These are phyloP conservation scores for Macrochelys suwanniensis DNA, from an alignment of 2,797 vertebrate genomes.

Conservation along the genomic window DNA sequence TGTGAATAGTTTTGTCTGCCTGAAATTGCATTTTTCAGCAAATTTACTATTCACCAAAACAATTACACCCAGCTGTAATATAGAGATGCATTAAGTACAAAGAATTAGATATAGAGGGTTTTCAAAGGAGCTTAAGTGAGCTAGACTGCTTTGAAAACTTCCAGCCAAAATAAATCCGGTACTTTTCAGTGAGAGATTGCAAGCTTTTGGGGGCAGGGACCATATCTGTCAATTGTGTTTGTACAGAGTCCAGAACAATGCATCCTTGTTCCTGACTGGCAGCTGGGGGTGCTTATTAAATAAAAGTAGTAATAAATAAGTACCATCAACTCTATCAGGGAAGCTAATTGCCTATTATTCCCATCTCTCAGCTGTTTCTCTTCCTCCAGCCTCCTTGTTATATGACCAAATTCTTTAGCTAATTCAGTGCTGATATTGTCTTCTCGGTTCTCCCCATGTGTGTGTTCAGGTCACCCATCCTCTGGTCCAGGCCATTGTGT, in stretches of 20 bases:
- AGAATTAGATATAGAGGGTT: not conserved
- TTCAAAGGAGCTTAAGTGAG: not conserved
- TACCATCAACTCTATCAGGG: not conserved
- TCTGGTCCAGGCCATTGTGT: fast-evolving
- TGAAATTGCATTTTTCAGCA: not conserved
- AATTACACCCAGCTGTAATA: not conserved
- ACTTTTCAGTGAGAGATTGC: not conserved
- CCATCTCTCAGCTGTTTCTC: not conserved
- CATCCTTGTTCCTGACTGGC: not conserved
- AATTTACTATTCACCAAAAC: not conserved
- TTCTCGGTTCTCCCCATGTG: not conserved
- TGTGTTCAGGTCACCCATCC: not conserved
- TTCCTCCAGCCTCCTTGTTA: not conserved
- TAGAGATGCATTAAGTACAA: not conserved
- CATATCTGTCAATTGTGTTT: not conserved
- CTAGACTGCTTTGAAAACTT: not conserved
- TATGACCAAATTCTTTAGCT: not conserved
- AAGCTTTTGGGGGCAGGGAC: not conserved
- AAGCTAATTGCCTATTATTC: not conserved
- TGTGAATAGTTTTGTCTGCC: not conserved
- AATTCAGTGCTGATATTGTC: fast-evolving
- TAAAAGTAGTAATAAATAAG: not conserved
- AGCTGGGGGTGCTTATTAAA: not conserved
- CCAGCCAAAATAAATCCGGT: not conserved
- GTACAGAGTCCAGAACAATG: not conserved